These are phyloP conservation scores for Trematomus loennbergii DNA, from an alignment of 2,113 vertebrate genomes.

Conservation along the genomic window DNA sequence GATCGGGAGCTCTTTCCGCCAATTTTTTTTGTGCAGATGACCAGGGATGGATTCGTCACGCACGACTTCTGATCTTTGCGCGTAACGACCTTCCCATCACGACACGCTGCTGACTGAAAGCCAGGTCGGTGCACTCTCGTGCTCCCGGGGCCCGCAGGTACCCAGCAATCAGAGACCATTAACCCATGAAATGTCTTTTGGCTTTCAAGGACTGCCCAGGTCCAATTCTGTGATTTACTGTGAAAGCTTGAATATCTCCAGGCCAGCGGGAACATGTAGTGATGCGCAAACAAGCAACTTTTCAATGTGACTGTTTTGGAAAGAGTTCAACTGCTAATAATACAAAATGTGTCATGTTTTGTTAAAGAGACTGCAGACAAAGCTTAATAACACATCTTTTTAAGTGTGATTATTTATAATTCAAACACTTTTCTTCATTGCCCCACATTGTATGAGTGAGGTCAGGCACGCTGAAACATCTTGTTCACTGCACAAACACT, in stretches of 20 bases:
- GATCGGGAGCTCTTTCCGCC: neutral
- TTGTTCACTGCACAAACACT: conserved; percentile 36
- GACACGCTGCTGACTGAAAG: conserved; percentile 64
- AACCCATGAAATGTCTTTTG: conserved; percentile 36
- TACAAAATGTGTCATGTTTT: neutral
- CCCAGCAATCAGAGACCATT: conserved; percentile 49
- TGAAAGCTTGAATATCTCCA: neutral
- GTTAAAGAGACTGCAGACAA: neutral
- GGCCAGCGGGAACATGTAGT: neutral
- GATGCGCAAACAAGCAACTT: conserved; percentile 30
- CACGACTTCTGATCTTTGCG: conserved; percentile 44
- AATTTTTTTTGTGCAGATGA: neutral
- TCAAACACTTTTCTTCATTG: neutral
- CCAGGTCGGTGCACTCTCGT: conserved; percentile 41
- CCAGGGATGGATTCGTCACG: conserved; percentile 11
- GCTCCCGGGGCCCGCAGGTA: conserved; percentile 24
- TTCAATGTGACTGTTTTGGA: neutral
- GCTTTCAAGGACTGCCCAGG: conserved; percentile 10
- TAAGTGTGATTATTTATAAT: neutral
- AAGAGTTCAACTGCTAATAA: neutral
- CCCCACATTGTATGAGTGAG: neutral
- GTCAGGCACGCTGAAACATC: conserved; percentile 11
- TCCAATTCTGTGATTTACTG: neutral
- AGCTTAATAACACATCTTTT: too few relatives aligned
- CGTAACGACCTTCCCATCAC: conserved; percentile 50